Percentiles rank a stretch among this genome's conserved stretches.
These are phyloP conservation scores for Brachyrhaphis roseni DNA, from an alignment of 2,797 vertebrate species.

Conservation along the genomic window DNA sequence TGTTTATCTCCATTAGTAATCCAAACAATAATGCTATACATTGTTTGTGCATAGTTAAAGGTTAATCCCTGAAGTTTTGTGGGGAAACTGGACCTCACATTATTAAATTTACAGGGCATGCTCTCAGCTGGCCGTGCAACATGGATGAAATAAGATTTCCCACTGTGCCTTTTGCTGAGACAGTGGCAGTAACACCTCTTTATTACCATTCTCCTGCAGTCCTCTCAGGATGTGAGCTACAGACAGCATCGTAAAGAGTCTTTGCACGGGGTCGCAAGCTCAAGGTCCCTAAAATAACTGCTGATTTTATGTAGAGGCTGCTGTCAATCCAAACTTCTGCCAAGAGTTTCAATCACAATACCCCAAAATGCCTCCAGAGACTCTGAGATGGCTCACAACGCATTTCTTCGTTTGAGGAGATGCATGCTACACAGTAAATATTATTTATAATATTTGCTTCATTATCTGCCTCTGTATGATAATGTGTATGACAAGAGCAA, in stretches of 20 bases:
- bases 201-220: conserved; percentile 50
- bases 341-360: conserved; percentile 29
- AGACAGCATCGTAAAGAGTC: conserved; percentile 49
- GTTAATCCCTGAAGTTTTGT: conserved; percentile 3
- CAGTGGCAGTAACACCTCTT: background rate
- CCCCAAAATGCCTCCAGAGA: conserved; percentile 17
- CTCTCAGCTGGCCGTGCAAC: background rate
- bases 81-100: conserved; percentile 12
- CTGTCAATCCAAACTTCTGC: conserved; percentile 41
- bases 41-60: background rate
- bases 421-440: background rate
- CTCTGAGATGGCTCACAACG: conserved; percentile 16
- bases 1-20: background rate
- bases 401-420: conserved; percentile 25
- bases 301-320: conserved; percentile 26
- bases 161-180: background rate
- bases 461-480: conserved; percentile 20
- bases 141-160: background rate
- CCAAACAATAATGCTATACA: background rate
- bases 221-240: conserved; percentile 18
- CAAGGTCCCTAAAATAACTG: conserved; percentile 58
- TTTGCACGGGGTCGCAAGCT: conserved; percentile 43
- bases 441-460: conserved; percentile 39
- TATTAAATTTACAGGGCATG: background rate
- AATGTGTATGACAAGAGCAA: conserved; percentile 37